Evolutionary conservation across 2,797 vertebrate species (phyloP), one percentile per base, ranked within the genome.

Genomic region (Cichlasoma orientale): DNA sequence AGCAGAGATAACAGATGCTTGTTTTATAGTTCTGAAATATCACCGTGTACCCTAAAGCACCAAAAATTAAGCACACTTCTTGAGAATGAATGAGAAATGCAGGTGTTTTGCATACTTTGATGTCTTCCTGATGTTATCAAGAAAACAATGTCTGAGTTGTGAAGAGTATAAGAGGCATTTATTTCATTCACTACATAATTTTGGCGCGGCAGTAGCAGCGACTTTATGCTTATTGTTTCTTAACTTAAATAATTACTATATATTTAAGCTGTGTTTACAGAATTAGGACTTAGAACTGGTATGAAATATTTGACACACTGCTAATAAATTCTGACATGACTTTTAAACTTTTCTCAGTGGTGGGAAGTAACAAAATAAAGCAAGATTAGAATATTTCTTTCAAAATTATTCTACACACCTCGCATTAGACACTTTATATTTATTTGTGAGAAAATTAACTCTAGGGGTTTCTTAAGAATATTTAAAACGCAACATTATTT

Each of bases 1-100:
- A 19, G 4, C 13, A 29, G 13, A 80, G 73, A 92, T 83, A 79
- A 56, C 9, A 19, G 59, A 61, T 50, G 23, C 58, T 38, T 66
- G 10, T 21, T 74, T 55, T 21, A 54, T 21, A 13, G 23, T 11
- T 4, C 23, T 21, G 38, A 53, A 79, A 68, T 50, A n/a, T 68
- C 70, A 63, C 13, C 4, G 8, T 25, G 3, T 13, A 7, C 31
- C 27, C 53, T 53, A 74, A 3, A 59, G 25, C 41, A 23, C 1
- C 3, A 31, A 27, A 68, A 50, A 3, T 6, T 5, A 50, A n/a
- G 47, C 41, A 68, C 63, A 50, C 10, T 75, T 59, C 70, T 54
- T 2, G 1, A 7, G 16, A 5, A 29, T 4, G 18, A 47, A 74
- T 56, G 6, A 72, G 25, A 16, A 70, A 55, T 19, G 53, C 19